These are phyloP conservation scores for Loripinus fragilis DNA, from an alignment of 2,888 invertebrate genomes.

Conservation along the genomic window DNA sequence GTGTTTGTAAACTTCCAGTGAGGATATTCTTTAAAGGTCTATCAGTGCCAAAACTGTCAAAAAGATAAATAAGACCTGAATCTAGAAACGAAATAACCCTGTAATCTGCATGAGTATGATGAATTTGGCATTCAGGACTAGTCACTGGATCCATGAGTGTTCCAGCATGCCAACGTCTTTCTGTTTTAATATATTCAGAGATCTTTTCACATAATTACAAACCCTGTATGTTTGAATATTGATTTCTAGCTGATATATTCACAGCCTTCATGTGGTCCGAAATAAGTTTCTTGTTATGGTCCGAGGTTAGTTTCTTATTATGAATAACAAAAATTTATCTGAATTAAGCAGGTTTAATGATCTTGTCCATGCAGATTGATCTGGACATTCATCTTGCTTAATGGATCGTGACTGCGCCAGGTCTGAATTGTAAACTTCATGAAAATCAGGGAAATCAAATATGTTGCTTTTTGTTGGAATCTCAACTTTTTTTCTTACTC, in stretches of 20 bases:
- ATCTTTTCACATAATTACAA: background rate
- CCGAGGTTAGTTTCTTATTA: too few species aligned
- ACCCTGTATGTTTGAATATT: background rate
- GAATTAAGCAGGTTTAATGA: background rate
- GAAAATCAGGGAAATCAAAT: too few species aligned
- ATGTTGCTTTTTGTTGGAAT: too few species aligned
- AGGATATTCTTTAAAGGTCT: background rate
- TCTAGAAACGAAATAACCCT: background rate
- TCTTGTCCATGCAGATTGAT: background rate
- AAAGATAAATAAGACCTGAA: background rate
- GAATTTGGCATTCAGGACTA: background rate
- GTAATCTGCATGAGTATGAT: background rate
- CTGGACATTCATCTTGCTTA: constrained; percentile 3
- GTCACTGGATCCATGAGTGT: background rate
- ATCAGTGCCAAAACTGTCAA: background rate
- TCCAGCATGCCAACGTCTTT: background rate
- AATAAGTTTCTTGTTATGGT: background rate
- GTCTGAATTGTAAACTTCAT: too few species aligned
- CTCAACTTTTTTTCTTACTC: too few species aligned
- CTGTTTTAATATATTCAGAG: background rate
- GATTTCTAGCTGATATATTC: background rate
- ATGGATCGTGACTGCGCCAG: background rate
- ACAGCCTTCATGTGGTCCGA: constrained; percentile 9
- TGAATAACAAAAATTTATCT: background rate
- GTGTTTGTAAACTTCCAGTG: background rate